These are phyloP conservation scores for Notodonta dromedarius DNA, from an alignment of 2,888 invertebrate genomes.

Conservation along the genomic window DNA sequence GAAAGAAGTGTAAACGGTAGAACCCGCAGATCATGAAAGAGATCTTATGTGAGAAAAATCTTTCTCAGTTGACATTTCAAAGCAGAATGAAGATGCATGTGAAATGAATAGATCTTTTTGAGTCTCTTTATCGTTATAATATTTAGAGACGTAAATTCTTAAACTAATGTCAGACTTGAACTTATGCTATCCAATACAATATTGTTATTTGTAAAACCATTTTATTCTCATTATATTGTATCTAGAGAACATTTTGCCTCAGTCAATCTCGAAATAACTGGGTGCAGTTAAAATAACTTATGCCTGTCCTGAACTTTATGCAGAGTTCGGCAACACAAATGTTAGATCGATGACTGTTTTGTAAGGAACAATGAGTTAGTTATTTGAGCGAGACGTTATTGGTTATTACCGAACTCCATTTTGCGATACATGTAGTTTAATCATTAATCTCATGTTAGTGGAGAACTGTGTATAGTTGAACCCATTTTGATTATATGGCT, in stretches of 20 bases:
- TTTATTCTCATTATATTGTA: background rate
- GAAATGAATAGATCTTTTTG: no score
- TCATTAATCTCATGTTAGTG: background rate
- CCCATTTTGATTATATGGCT: no score
- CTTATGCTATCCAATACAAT: no score
- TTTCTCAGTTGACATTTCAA: no score
- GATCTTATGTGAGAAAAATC: no score
- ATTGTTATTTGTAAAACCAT: background rate
- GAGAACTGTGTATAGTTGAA: no score
- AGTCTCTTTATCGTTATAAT: background rate
- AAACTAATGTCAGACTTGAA: no score
- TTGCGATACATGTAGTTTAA: slow-evolving; percentile 4
- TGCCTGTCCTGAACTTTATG: slow-evolving; percentile 63
- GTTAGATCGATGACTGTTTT: slow-evolving; percentile 54
- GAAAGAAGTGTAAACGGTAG: background rate
- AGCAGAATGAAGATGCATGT: no score
- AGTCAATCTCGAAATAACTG: slow-evolving; percentile 52
- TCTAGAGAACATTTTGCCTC: slow-evolving; percentile 10
- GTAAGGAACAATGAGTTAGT: slow-evolving; percentile 61
- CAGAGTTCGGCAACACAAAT: slow-evolving; percentile 53
- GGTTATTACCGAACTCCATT: slow-evolving; percentile 28
- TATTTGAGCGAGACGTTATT: slow-evolving; percentile 48
- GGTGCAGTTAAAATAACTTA: slow-evolving; percentile 58
- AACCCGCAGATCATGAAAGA: background rate
- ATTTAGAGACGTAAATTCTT: background rate